Conservation (phyloP, 2,888 invertebrate species). For the Onthophagus sagittarius region DNA sequence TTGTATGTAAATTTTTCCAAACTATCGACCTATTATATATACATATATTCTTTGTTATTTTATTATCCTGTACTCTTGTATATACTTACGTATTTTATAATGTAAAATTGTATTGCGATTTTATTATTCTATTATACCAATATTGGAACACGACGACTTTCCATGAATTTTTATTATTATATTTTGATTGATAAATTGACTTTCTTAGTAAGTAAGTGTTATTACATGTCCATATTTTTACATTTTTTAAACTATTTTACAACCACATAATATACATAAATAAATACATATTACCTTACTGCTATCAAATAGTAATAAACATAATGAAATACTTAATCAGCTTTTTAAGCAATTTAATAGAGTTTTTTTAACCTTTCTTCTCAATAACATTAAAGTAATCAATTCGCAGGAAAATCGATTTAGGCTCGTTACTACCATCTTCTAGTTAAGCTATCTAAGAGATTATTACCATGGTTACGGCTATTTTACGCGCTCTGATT, state of each 20-base stretch:
- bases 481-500: too few relatives aligned
- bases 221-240: conserved; percentile 24
- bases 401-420: too few relatives aligned
- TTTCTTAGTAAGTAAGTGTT: neutral
- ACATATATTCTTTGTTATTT: neutral
- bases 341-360: neutral
- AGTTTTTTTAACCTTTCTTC: neutral
- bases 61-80: neutral
- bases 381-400: too few relatives aligned
- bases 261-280: neutral
- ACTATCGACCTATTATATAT: conserved; percentile 16
- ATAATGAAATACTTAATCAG: neutral
- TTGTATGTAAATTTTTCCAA: conserved; percentile 24
- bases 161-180: neutral
- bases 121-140: neutral
- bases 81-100: neutral
- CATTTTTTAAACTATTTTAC: conserved; percentile 15
- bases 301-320: neutral
- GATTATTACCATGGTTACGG: too few relatives aligned
- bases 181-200: neutral
- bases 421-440: too few relatives aligned
- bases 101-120: neutral
- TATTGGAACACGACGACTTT: too few relatives aligned
- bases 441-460: too few relatives aligned
- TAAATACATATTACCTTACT: neutral